phyloP scores from a whole-genome alignment of 2,888 invertebrate species.

The Lomographa bimaculata region DNA sequence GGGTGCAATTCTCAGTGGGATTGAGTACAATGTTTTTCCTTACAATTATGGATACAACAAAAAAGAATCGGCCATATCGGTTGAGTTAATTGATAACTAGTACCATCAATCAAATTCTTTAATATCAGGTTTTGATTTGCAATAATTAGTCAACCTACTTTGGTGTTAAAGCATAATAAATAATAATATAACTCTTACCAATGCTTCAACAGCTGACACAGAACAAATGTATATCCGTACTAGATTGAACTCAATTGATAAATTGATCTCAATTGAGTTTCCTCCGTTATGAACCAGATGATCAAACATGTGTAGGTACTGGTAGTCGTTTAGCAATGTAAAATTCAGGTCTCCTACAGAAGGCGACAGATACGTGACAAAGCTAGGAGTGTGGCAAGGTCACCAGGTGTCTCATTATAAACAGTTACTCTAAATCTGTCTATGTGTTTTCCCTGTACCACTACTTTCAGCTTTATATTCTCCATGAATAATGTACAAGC shows the following conservation, averaged over 20 bases:
- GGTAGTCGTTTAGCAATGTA: no score
- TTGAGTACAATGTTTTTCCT: no score
- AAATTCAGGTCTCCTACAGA: no score
- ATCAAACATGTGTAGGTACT: no score
- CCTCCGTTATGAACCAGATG: no score
- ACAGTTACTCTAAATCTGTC: constrained; percentile 3
- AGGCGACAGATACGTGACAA: constrained; percentile 4
- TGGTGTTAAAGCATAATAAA: no score
- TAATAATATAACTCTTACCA: constrained; percentile 3
- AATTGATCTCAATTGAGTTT: background rate
- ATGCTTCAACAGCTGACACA: constrained; percentile 1
- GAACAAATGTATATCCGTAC: constrained; percentile 2
- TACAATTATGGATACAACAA: no score
- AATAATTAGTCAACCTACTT: constrained; percentile 8
- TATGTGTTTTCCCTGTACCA: background rate
- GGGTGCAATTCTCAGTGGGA: no score
- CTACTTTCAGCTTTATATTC: constrained; percentile 11
- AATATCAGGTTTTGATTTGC: constrained; percentile 2
- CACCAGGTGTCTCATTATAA: constrained; percentile 12
- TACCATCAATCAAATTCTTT: background rate
- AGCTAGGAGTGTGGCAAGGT: constrained; percentile 6
- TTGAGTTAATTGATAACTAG: no score
- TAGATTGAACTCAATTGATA: constrained; percentile 11
- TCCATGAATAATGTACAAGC: constrained; percentile 10
- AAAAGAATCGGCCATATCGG: no score